Evolutionary conservation across 2,888 invertebrate genomes (phyloP).

Genomic region (Aleiodes testaceus): DNA sequence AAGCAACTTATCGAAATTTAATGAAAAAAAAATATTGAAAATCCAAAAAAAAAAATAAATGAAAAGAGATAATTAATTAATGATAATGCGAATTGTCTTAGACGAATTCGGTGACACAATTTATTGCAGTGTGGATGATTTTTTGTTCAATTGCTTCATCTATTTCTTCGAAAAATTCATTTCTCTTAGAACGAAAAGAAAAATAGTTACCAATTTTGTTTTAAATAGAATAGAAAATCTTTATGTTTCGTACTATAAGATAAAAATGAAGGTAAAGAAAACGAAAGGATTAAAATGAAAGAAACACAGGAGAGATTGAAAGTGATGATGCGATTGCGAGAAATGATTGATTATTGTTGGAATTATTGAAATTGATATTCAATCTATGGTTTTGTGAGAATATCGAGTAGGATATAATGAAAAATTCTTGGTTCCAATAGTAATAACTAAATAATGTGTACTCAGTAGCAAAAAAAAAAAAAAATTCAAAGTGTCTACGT

Average conservation of each 20-base stretch:
- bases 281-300: no score
- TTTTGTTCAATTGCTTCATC: slow-evolving; percentile 4
- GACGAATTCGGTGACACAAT: slow-evolving; percentile 13
- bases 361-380: slow-evolving; percentile 18
- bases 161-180: neutral
- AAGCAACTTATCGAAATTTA: slow-evolving; percentile 29
- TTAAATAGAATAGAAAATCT: slow-evolving; percentile 22
- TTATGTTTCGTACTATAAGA: slow-evolving; percentile 15
- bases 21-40: slow-evolving; percentile 3
- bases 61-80: no score
- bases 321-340: neutral
- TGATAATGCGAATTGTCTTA: slow-evolving; percentile 10
- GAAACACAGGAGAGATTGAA: no score
- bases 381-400: neutral
- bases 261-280: no score
- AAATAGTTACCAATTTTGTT: slow-evolving; percentile 32
- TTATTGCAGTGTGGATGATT: slow-evolving; percentile 10
- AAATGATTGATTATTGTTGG: slow-evolving; percentile 30
- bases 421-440: slow-evolving; percentile 17
- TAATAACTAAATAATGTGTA: slow-evolving; percentile 5
- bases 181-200: neutral
- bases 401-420: neutral
- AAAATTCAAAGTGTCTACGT: slow-evolving; percentile 9
- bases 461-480: slow-evolving; percentile 17
- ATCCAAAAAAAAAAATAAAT: no score